phyloP scores from a whole-genome alignment of 2,888 invertebrate species.

The Athetis lepigone region DNA sequence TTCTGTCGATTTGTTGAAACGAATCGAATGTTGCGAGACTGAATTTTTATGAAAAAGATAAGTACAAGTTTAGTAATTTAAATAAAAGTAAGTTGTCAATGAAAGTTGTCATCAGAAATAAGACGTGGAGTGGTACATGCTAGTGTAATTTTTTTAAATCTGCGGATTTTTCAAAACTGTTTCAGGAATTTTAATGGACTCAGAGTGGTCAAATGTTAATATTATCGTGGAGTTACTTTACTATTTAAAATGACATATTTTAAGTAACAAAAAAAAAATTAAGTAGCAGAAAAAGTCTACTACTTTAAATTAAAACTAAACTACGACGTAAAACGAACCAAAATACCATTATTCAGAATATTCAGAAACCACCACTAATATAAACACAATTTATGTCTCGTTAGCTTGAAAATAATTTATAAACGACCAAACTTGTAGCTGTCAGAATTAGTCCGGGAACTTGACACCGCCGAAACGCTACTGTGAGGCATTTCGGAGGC shows the following conservation, averaged over 20 bases:
- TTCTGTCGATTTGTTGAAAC: conserved; percentile 61
- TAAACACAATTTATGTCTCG: conserved; percentile 35
- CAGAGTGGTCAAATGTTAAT: no score
- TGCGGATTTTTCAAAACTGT: no score
- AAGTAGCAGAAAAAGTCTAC: not conserved
- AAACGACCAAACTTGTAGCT: conserved; percentile 52
- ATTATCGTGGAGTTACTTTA: no score
- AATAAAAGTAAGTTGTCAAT: conserved; percentile 15
- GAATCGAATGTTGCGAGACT: conserved; percentile 46
- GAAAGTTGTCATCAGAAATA: not conserved
- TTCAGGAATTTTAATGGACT: no score
- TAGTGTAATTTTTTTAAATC: no score
- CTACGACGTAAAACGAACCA: not conserved
- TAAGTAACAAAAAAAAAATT: no score
- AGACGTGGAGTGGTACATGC: not conserved
- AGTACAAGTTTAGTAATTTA: conserved; percentile 1
- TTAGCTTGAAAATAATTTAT: conserved; percentile 49
- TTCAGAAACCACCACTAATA: conserved; percentile 4
- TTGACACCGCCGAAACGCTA: conserved; percentile 87
- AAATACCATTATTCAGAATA: not conserved
- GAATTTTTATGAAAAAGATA: conserved; percentile 23
- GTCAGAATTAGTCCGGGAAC: conserved; percentile 73
- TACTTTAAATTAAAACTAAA: not conserved
- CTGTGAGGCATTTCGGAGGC: conserved; percentile 87
- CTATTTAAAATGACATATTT: no score